Evolutionary conservation across 2,113 vertebrate species (phyloP), one percentile per base, ranked within the genome.

Genomic region (Alces alces): DNA sequence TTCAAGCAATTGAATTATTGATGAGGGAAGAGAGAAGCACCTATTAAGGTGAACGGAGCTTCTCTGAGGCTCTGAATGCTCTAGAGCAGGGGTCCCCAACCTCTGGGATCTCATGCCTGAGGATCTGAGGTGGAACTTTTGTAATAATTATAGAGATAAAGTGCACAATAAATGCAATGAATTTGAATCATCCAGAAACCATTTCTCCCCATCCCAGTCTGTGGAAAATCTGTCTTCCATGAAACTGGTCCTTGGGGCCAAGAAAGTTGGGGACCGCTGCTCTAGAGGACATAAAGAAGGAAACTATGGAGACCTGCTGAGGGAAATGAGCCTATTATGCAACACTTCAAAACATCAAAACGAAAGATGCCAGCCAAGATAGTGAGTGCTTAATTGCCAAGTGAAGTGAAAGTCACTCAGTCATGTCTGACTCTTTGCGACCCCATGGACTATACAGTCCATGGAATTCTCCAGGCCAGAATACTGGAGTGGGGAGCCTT

Each of bases 391-490:
- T 73, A 33, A 70, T n/a, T 66, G 33, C 16, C 57, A 90, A 9
- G 80, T 16, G 2, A 73, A 13, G 19, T 39, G 0, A 39, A 13
- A 39, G 66, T 1, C 19, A 13, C 19, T 39, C 66, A 23, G n/a
- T 73, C n/a, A 12, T 73, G 19, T 39, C 66, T 0, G 10, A 73
- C 66, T 73, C 66, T 36, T 36, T 23, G 66, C 19, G 21, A 23
- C n/a, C 9, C 9, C 64, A 12, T 70, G n/a, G 17, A 17, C 61
- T 17, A 4, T 17, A 3, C 0, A n/a, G 61, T n/a, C 30, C 30
- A 33, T n/a, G 61, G 7, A 70, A 2, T 70, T 23, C 8, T 70
- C n/a, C 2, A 70, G 66, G 66, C 66, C n/a, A 23, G n/a, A 70
- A 23, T 36, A 36, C 19, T 39, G n/a, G 19, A 12, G 4, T 70